Base-by-base conservation (phyloP, 92 coral and sea anemone species). In the Zoanthus gigantus region DNA sequence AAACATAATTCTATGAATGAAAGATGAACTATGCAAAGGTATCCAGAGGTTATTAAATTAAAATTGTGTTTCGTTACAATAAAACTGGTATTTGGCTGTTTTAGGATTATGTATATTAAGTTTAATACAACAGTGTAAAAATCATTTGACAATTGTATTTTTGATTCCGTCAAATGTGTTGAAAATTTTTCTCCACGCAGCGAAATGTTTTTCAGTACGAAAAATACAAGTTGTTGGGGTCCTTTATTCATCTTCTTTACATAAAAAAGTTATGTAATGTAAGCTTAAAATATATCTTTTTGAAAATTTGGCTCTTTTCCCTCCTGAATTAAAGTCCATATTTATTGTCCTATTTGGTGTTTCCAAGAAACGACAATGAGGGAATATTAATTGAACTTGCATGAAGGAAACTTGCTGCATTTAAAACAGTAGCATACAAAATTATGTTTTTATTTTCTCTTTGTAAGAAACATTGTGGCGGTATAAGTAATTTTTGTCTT, bases 361-460 rank as follows among this genome's bases (percentile, higher is more conserved):
- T 82, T 63, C 74, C 18, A 61, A 47, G 76, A 61, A 37, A 82
- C 73, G 44, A 37, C 1, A 28, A 34, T 44, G 14, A 56, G 7
- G 28, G 42, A 23, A 8, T 23, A n/a, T 54, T 13, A 77, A 11
- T 52, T 53, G 7, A 77, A 77, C 68, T 23, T 63, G 66, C 45
- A 9, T 9, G 53, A 77, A 31, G 5, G 66, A 77, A 76, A 5
- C 10, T 12, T 3, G 28, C 16, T 53, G 5, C 74, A 29, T 67
- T 61, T 18, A 6, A 69, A 46, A 15, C 46, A 15, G 7, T 23
- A 52, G 67, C 17, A 47, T 48, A 29, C 31, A 45, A 52, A 52
- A 77, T 77, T 77, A 54, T 23, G 37, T 23, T 7, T 53, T 76
- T 29, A 32, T 76, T n/a, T 53, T 48, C 11, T 76, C 45, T 76